These are phyloP conservation scores for Helogale parvula DNA, from an alignment of 2,113 vertebrate genomes.

Conservation along the genomic window DNA sequence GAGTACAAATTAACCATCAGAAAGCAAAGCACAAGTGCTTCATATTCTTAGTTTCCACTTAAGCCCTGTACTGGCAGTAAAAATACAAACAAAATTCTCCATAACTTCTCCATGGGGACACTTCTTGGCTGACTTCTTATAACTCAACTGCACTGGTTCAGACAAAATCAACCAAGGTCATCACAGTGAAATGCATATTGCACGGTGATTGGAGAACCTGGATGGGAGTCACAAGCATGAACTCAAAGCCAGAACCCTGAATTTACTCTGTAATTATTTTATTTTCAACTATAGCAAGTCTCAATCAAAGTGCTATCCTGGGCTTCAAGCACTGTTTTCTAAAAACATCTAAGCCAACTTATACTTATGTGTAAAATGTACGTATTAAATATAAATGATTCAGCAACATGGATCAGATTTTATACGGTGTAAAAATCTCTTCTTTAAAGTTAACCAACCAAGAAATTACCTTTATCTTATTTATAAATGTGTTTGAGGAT, in stretches of 20 bases:
- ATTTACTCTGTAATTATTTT: conserved; percentile 78
- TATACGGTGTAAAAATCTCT: neutral
- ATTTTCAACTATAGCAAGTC: conserved; percentile 74
- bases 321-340: conserved; percentile 64
- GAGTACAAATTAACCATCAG: conserved; percentile 3
- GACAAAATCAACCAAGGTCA: conserved; percentile 64
- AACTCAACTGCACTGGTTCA: conserved; percentile 52
- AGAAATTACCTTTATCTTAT: conserved; percentile 12
- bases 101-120: conserved; percentile 35
- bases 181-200: conserved; percentile 57
- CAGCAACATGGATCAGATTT: conserved; percentile 29
- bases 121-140: conserved; percentile 61
- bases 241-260: conserved; percentile 62
- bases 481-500: neutral
- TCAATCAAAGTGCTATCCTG: conserved; percentile 74
- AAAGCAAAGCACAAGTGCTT: conserved; percentile 30
- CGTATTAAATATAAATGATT: conserved; percentile 64
- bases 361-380: conserved; percentile 66
- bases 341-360: conserved; percentile 70
- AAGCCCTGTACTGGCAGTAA: conserved; percentile 51
- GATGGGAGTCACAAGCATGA: conserved; percentile 40
- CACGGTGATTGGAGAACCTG: conserved; percentile 40
- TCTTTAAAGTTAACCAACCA: neutral
- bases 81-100: conserved; percentile 60
- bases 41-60: conserved; percentile 49